Evolutionary conservation across 2,888 invertebrate species (phyloP).

Genomic region (Heliconius sara): DNA sequence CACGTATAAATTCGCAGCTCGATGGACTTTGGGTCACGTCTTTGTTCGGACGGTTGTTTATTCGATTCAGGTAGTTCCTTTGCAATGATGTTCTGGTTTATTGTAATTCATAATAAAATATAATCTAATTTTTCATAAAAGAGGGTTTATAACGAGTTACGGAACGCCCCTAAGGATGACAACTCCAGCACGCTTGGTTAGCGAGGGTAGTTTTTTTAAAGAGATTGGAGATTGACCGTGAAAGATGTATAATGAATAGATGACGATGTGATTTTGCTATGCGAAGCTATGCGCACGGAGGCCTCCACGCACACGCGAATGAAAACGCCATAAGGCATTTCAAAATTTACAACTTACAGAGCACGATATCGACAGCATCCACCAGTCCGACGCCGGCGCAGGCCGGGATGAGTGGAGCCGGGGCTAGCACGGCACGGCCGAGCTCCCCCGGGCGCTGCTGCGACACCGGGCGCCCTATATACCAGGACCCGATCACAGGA

Average conservation of each 20-base stretch:
- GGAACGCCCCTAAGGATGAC: constrained; percentile 49
- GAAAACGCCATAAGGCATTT: constrained; percentile 82
- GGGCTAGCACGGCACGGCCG: constrained; percentile 79
- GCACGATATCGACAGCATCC: constrained; percentile 88
- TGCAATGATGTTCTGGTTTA: constrained; percentile 63
- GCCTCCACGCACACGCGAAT: constrained; percentile 80
- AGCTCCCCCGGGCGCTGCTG: constrained; percentile 89
- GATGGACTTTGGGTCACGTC: constrained; percentile 65
- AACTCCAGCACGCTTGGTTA: constrained; percentile 17
- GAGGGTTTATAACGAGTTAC: constrained; percentile 23
- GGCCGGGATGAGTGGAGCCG: constrained; percentile 80
- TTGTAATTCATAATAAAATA: constrained; percentile 64
- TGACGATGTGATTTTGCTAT: constrained; percentile 64
- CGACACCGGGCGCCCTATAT: constrained; percentile 95
- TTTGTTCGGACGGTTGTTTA: constrained; percentile 81
- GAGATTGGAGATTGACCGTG: not conserved
- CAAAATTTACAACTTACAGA: constrained; percentile 84
- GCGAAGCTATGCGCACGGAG: constrained; percentile 78
- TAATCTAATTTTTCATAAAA: constrained; percentile 24
- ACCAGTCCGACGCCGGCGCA: constrained; percentile 87
- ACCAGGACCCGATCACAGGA: constrained; percentile 94
- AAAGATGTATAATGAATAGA: constrained; percentile 43
- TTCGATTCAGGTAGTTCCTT: constrained; percentile 76
- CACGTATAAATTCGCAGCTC: constrained; percentile 70
- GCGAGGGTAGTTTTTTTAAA: constrained; percentile 6